Conservation (phyloP, 2,113 vertebrate species). For the Malurus melanocephalus region DNA sequence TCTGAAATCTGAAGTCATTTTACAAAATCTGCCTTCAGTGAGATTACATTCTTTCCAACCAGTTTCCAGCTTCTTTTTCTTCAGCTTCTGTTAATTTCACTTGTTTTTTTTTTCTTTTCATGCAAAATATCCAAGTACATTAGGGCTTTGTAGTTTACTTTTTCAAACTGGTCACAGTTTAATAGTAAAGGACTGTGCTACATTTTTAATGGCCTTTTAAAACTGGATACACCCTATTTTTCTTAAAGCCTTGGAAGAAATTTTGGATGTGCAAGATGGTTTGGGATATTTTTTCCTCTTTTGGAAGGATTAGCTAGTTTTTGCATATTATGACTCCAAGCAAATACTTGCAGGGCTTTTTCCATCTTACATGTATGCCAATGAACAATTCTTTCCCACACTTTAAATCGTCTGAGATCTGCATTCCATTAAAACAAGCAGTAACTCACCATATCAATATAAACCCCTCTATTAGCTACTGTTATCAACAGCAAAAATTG, state of each 20-base stretch:
- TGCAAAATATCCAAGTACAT: neutral
- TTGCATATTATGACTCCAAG: neutral
- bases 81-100: neutral
- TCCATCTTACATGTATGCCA: neutral
- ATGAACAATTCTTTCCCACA: constrained; percentile 23
- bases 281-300: constrained; percentile 2
- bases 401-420: constrained; percentile 31
- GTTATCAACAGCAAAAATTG: neutral
- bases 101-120: neutral
- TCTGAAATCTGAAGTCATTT: neutral
- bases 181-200: neutral
- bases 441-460: neutral
- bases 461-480: neutral
- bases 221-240: constrained; percentile 15
- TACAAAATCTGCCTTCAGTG: neutral
- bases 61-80: neutral
- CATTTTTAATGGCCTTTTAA: constrained; percentile 8
- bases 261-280: neutral
- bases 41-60: neutral
- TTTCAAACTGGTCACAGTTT: constrained; percentile 22
- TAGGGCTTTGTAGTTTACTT: constrained; percentile 12
- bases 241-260: neutral
- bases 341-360: constrained; percentile 19
- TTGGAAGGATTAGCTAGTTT: constrained; percentile 26
- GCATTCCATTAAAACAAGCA: neutral